Evolutionary conservation across 2,888 invertebrate species (phyloP), one percentile per base, ranked within the genome.

Genomic region (Leptinotarsa tumamoca): DNA sequence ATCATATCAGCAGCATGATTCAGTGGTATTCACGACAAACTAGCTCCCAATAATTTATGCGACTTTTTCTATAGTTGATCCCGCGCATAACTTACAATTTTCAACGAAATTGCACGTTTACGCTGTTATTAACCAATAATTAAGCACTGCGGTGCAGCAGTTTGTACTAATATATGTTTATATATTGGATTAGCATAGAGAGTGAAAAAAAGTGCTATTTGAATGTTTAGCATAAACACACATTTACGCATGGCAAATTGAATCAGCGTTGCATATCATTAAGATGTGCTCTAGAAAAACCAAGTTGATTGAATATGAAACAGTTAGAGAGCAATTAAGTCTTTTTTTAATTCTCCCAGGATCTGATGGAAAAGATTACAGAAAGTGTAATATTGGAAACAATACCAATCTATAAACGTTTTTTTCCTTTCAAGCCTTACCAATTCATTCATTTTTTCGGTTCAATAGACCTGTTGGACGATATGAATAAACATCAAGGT

Each of bases 1-100:
- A 72, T 72, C 52, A 67, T 72, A 72, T 72, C 72, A 72, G 72
- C 43, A 72, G 70, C 70, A 61, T 71, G 61, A 71, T 71, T 61
- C 54, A 52, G 43, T 54, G 68, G 52, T 68, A 68, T 68, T 54
- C 70, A 70, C 70, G 70, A 70, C 58, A 70, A 56, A 18, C 58
- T 13, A 33, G 52, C 52, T 52, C 17, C 33, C 61, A 71, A 71
- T 68, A 73, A 73, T 68, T 68, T 68, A 73, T 73, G 73, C 73
- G 49, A 68, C 27, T 58, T 73, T 73, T 72, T 50, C 51, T 17
- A 49, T 68, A 49, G 49, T 21, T 58, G 58, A 58, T 49, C 49
- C 49, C 23, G 61, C 54, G 23, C 51, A 73, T 61, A 63, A 58
- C 73, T 67, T 23, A 68, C 66, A 73, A 67, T 73, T 68, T 72